These are phyloP conservation scores for Poeciliopsis infans DNA, from an alignment of 2,797 vertebrate species.

Conservation along the genomic window DNA sequence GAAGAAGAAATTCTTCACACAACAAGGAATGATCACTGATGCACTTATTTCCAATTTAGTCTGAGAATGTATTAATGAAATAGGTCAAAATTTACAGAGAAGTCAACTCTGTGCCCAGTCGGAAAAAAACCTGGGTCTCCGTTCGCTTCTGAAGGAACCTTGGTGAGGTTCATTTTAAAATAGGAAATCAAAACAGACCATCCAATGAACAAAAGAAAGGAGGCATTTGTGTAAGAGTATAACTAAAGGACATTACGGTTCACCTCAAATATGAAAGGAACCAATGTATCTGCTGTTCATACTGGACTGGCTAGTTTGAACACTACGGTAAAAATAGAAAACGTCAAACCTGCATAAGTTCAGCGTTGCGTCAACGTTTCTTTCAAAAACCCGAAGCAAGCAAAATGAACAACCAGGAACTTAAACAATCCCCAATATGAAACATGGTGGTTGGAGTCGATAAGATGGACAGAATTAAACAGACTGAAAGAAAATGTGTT, in stretches of 20 bases:
- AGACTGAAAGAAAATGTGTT: not conserved
- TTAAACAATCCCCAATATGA: not conserved
- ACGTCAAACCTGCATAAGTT: not conserved
- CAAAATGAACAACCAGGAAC: not conserved
- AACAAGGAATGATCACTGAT: too few species aligned
- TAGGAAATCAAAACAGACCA: not conserved
- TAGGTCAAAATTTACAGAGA: not conserved
- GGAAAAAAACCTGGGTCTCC: not conserved
- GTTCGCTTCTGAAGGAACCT: not conserved
- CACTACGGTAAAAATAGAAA: not conserved
- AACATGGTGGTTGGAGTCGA: not conserved
- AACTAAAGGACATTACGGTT: not conserved
- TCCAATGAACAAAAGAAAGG: not conserved
- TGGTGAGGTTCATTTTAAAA: not conserved
- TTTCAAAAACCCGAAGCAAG: not conserved
- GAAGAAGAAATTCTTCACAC: too few species aligned
- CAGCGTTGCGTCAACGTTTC: not conserved
- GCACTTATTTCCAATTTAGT: too few species aligned
- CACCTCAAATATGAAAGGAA: not conserved
- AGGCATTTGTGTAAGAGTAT: not conserved
- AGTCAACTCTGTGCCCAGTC: not conserved
- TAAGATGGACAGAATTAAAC: not conserved
- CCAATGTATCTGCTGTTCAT: not conserved
- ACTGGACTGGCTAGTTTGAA: not conserved
- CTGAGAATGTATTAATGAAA: too few species aligned